These are phyloP conservation scores for Hyperoplus immaculatus DNA, from an alignment of 2,797 vertebrate species.

Conservation along the genomic window DNA sequence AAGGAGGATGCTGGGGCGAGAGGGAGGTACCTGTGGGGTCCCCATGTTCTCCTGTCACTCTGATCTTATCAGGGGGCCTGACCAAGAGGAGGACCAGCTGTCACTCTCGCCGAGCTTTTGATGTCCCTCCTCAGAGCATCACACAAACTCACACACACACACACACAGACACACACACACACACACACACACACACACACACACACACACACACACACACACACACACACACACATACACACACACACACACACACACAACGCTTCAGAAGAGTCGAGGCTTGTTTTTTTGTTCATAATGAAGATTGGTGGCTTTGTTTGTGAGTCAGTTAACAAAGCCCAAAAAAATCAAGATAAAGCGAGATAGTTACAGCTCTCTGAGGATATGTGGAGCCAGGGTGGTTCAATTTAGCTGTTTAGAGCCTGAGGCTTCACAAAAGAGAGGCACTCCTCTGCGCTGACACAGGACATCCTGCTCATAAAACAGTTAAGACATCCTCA, in stretches of 20 bases:
- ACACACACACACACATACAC: slow-evolving; percentile 35
- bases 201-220: slow-evolving; percentile 11
- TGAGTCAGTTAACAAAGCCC: slow-evolving; percentile 51
- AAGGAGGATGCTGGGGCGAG: slow-evolving; percentile 51
- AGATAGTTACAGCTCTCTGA: slow-evolving; percentile 64
- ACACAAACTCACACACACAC: slow-evolving; percentile 12
- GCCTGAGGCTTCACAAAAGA: slow-evolving; percentile 71
- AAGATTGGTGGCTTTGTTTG: slow-evolving; percentile 67
- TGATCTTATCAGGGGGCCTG: slow-evolving; percentile 84
- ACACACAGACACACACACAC: slow-evolving; percentile 35
- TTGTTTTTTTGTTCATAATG: slow-evolving; percentile 71
- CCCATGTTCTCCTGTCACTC: slow-evolving; percentile 78
- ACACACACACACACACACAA: slow-evolving; percentile 36
- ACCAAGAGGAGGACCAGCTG: slow-evolving; percentile 85
- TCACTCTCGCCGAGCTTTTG: slow-evolving; percentile 80
- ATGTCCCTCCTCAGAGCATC: slow-evolving; percentile 67
- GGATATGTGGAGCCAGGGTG: slow-evolving; percentile 49
- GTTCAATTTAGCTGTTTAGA: slow-evolving; percentile 66
- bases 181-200: slow-evolving; percentile 39
- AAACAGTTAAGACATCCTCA: slow-evolving; percentile 75
- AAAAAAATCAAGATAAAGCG: slow-evolving; percentile 59
- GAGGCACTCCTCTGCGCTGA: slow-evolving; percentile 57
- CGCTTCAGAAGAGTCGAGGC: slow-evolving; percentile 63
- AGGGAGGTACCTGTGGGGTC: slow-evolving; percentile 75
- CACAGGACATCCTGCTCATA: slow-evolving; percentile 81